phyloP scores from a whole-genome alignment of 1,140 invertebrate species.

The Cecropterus lyciades region DNA sequence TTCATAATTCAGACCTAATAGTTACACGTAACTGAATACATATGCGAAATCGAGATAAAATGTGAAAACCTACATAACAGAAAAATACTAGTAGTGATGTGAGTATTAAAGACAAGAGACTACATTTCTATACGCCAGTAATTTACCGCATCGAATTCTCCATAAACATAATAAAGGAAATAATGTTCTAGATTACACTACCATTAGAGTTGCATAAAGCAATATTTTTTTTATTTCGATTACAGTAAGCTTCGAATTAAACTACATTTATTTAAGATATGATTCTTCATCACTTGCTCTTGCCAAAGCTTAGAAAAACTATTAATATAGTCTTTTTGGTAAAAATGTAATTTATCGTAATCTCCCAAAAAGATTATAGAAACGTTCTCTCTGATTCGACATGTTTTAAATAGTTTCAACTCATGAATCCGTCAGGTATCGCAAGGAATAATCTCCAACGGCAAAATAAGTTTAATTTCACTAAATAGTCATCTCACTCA shows the following conservation, averaged over 20 bases:
- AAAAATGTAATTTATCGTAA: slow-evolving; percentile 7
- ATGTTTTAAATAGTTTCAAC: neutral
- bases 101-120: slow-evolving; percentile 40
- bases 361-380: slow-evolving; percentile 5
- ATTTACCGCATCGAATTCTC: slow-evolving; percentile 32
- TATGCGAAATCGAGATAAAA: slow-evolving; percentile 27
- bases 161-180: slow-evolving; percentile 40
- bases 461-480: slow-evolving; percentile 39
- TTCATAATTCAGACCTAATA: slow-evolving; percentile 8
- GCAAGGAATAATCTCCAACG: neutral
- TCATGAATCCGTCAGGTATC: slow-evolving; percentile 1
- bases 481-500: slow-evolving; percentile 38
- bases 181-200: slow-evolving; percentile 25
- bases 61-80: slow-evolving; percentile 27
- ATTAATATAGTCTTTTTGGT: slow-evolving; percentile 5
- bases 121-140: slow-evolving; percentile 32
- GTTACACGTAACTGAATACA: slow-evolving; percentile 8
- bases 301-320: slow-evolving; percentile 21
- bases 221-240: slow-evolving; percentile 27
- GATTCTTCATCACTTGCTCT: slow-evolving; percentile 34
- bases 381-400: neutral
- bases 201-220: slow-evolving; percentile 25
- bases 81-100: slow-evolving; percentile 36
- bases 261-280: slow-evolving; percentile 38
- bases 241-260: slow-evolving; percentile 32